Evolutionary conservation across 2,888 invertebrate species (phyloP), one percentile per base, ranked within the genome.

Genomic region (Idaea aversata): DNA sequence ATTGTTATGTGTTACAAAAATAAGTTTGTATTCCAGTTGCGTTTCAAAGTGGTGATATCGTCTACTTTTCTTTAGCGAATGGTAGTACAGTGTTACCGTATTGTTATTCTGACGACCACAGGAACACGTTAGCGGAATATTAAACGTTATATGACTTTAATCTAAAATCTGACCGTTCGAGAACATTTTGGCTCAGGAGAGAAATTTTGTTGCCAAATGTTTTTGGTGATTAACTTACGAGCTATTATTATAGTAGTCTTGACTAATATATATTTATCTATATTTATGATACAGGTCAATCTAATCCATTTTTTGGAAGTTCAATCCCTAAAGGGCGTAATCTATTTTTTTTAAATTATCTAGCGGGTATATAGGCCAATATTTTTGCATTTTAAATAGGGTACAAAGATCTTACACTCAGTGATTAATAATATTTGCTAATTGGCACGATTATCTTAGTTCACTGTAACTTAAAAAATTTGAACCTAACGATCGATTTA

Each of bases 41-140:
- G 85, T 83, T 85, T 74, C 82, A 84, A 84, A 85, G 85, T 75
- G 85, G 85, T 80, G 85, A 88, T 88, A 88, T 86, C 84, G 85
- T 78, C 82, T 82, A 87, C 66, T 71, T 87, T 88, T 88, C 88
- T 90, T 87, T 84, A 75, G 83, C 82, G 80, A 86, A 85, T 82
- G 83, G 82, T 82, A 84, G 78, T 86, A 77, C 83, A 82, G 85
- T 85, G 83, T 82, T 85, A 82, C 82, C 81, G 79, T 84, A 89
- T 71, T 91, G 88, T 88, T 91, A 91, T 91, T 90, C 91, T 78
- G 82, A 78, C 81, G 84, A 88, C 86, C 83, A 79, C 80, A 77
- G 75, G 71, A 72, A 77, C 77, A 84, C 88, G 87, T 77, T 76
- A 72, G 70, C 78, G 74, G 91, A 91, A 91, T 91, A 88, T 81